Evolutionary conservation across 2,888 invertebrate genomes (phyloP).

Genomic region (Heliconius charithonia): DNA sequence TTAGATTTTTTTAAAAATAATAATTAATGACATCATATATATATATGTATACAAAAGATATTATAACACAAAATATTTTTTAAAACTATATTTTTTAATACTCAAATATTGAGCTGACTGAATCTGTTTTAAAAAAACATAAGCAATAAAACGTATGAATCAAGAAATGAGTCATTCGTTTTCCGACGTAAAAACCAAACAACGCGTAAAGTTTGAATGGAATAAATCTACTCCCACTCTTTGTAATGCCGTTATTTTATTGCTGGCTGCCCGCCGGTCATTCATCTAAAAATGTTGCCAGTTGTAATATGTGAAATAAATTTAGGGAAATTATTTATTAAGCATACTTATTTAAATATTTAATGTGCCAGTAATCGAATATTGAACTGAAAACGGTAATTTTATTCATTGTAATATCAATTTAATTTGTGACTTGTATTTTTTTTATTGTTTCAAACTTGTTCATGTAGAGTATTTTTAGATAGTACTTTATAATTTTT

Average conservation of each 20-base stretch:
- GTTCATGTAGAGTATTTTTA: background rate
- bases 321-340: background rate
- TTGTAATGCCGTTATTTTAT: slow-evolving; percentile 36
- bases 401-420: background rate
- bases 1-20: no score
- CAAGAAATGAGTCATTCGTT: slow-evolving; percentile 22
- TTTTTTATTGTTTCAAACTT: no score
- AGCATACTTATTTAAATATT: background rate
- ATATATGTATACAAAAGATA: no score
- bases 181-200: slow-evolving; percentile 42
- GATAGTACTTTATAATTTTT: no score
- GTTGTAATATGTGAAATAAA: background rate
- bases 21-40: no score
- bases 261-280: slow-evolving; percentile 37
- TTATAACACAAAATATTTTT: no score
- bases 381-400: background rate
- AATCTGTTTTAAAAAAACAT: background rate
- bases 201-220: slow-evolving; percentile 24
- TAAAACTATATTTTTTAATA: no score
- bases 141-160: background rate
- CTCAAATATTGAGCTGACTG: background rate
- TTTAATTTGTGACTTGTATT: background rate
- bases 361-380: background rate
- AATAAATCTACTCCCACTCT: slow-evolving; percentile 28
- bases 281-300: slow-evolving; percentile 40